Evolutionary conservation across 2,113 vertebrate genomes (phyloP), one percentile per base, ranked within the genome.

Genomic region (Grantiella picta): DNA sequence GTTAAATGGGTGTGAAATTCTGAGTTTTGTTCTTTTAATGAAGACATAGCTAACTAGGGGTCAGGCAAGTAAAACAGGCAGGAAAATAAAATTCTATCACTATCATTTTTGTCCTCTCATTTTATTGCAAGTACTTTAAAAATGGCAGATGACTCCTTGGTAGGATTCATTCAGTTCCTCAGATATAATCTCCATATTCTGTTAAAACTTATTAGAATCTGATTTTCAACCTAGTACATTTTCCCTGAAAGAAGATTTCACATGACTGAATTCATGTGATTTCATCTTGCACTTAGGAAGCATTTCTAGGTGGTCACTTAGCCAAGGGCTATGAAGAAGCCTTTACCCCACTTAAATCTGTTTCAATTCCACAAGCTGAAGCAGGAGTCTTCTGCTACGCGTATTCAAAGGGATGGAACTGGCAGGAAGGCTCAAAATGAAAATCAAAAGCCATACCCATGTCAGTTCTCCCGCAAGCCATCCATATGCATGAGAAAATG

Each of bases 1-100:
- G 92, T 93, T 95, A 94, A 96, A 89, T 92, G 80, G 81, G 81
- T 95, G 87, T 96, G 96, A 95, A 97, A 96, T 97, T 82, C 82
- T 64, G 83, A 94, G 66, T 89, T 94, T 92, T 85, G 85, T 92
- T 95, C 91, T 77, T 96, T 95, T 79, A 93, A 95, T 93, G 86
- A 95, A 86, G 93, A 85, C 91, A 69, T 72, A 87, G 88, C 73
- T 94, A 96, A 90, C 92, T 91, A 94, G 86, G 60, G 94, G 92
- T 89, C 91, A 92, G 76, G 57, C 72, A 81, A 87, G 84, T 73
- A 94, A 95, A 93, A 86, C 29, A 50, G 44, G 53, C 75, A 86
- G 50, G 73, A 91, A 95, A 94, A 91, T 21, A 19, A n/a, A 89
- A 89, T 89, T 94, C 70, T 72, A 12, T 38, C 80, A 50, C 42